These are phyloP conservation scores for Oscheius sp. DNA, from an alignment of 2,888 invertebrate genomes.

Conservation along the genomic window DNA sequence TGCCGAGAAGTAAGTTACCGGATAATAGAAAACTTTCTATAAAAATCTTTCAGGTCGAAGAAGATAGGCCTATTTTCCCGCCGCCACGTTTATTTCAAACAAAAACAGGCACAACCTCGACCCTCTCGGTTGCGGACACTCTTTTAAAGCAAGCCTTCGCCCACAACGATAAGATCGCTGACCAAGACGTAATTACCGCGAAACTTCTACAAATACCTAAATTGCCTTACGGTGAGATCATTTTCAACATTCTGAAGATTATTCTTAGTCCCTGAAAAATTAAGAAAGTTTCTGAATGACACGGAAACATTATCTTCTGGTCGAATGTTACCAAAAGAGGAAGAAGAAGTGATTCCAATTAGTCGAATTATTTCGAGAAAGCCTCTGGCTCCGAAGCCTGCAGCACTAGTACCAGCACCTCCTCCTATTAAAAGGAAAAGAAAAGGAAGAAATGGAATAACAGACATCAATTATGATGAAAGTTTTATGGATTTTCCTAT, in stretches of 20 bases:
- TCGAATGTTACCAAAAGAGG: neutral
- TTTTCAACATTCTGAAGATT: neutral
- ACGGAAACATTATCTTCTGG: slow-evolving; percentile 10
- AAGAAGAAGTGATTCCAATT: neutral
- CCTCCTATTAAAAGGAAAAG: neutral
- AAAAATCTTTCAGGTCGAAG: neutral
- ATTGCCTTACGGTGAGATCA: slow-evolving; percentile 2
- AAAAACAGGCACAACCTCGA: neutral
- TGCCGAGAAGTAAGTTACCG: slow-evolving; percentile 5
- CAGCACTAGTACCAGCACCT: neutral
- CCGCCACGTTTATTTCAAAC: neutral
- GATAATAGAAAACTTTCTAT: neutral
- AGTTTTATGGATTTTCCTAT: neutral
- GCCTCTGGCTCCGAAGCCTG: neutral
- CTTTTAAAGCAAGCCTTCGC: neutral
- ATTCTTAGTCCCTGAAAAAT: slow-evolving; percentile 15
- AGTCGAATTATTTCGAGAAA: neutral
- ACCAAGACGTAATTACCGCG: neutral
- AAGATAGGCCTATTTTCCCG: neutral
- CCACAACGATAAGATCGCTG: neutral
- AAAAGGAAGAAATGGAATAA: slow-evolving; percentile 7
- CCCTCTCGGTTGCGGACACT: slow-evolving; percentile 6
- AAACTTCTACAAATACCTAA: slow-evolving; percentile 6
- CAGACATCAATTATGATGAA: neutral
- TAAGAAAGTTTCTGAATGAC: slow-evolving; percentile 8